Percentiles rank a stretch among this genome's conserved stretches.
These are phyloP conservation scores for Chionomys nivalis DNA, from an alignment of 2,113 vertebrate genomes.

Conservation along the genomic window DNA sequence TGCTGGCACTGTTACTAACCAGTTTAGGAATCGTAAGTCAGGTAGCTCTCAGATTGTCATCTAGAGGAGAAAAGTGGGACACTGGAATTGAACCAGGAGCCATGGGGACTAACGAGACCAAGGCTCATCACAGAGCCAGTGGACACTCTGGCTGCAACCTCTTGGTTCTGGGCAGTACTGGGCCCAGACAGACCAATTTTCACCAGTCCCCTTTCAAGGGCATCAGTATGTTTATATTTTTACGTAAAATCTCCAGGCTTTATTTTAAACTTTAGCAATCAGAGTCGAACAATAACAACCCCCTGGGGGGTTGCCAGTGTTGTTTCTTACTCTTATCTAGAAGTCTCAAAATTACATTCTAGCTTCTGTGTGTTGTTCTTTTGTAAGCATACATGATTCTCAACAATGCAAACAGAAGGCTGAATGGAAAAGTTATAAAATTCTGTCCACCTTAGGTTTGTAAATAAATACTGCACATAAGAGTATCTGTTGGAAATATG, in stretches of 20 bases:
- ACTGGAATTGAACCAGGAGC: not conserved
- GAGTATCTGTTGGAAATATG: not conserved
- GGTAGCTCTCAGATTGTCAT: not conserved
- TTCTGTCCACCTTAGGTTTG: not conserved
- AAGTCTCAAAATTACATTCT: not conserved
- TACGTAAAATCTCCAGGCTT: not conserved
- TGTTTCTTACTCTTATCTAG: constrained; percentile 1
- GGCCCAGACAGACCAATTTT: not conserved
- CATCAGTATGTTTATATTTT: not conserved
- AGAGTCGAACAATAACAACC: not conserved
- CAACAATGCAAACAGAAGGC: not conserved
- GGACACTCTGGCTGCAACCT: not conserved
- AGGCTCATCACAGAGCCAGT: not conserved
- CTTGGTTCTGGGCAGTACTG: not conserved
- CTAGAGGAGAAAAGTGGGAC: not conserved
- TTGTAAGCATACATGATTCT: not conserved
- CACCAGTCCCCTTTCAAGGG: not conserved
- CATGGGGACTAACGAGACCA: too few species aligned
- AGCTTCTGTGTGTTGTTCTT: not conserved
- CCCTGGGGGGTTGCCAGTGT: not conserved
- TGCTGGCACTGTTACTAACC: not conserved
- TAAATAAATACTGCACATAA: not conserved
- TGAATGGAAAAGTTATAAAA: constrained; percentile 36
- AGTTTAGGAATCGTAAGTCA: not conserved
- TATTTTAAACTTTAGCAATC: not conserved